Evolutionary conservation across 2,113 vertebrate species (phyloP).

Genomic region (Pangasianodon gigas): DNA sequence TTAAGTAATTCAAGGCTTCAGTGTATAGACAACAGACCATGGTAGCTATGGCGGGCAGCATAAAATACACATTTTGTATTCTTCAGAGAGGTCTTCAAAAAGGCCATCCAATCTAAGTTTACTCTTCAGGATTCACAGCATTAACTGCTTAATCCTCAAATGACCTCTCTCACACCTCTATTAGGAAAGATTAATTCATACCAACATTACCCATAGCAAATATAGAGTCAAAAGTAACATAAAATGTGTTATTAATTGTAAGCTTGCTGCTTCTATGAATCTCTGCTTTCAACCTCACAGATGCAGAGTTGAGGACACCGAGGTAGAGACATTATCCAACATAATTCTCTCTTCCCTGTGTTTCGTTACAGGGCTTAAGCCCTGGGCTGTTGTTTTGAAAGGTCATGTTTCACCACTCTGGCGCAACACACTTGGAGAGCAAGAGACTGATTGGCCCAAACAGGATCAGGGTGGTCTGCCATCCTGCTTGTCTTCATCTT

Average conservation of each 20-base stretch:
- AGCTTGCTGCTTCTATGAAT: background rate
- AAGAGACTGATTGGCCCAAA: background rate
- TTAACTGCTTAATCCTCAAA: background rate
- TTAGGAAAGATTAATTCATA: constrained; percentile 11
- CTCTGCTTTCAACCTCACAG: background rate
- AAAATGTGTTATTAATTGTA: background rate
- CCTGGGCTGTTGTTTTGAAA: constrained; percentile 26
- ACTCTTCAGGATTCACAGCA: background rate
- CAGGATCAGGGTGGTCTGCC: constrained; percentile 38
- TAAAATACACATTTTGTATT: background rate
- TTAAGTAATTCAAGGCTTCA: background rate
- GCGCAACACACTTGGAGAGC: background rate
- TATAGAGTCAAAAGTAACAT: background rate
- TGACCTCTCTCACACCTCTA: background rate
- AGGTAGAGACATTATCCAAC: background rate
- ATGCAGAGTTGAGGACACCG: background rate
- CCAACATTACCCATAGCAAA: background rate
- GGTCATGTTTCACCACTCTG: constrained; percentile 19
- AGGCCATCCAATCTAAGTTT: constrained; percentile 12
- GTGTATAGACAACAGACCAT: background rate
- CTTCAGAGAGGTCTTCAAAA: background rate
- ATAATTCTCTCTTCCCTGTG: constrained; percentile 14
- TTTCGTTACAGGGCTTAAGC: constrained; percentile 32
- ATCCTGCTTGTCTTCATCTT: constrained; percentile 15
- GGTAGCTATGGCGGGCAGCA: background rate